These are phyloP conservation scores for Adelognathus sp. DNA, from an alignment of 2,888 invertebrate species.

Conservation along the genomic window DNA sequence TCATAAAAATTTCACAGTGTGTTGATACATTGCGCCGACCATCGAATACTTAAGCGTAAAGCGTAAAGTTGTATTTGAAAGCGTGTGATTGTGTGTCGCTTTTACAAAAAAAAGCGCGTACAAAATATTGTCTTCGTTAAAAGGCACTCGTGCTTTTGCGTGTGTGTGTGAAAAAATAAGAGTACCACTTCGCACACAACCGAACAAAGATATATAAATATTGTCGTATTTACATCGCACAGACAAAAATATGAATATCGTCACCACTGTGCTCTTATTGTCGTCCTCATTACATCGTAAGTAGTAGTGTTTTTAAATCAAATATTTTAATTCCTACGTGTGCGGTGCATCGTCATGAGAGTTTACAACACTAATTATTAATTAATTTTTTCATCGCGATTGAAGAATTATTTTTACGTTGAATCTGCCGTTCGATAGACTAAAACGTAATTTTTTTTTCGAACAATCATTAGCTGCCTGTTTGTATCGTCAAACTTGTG, in stretches of 20 bases:
- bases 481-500: constrained; percentile 24
- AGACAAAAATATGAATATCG: constrained; percentile 53
- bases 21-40: constrained; percentile 24
- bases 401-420: not conserved
- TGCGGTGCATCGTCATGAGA: constrained; percentile 11
- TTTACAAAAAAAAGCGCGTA: constrained; percentile 32
- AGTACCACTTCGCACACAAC: constrained; percentile 21
- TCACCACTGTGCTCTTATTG: not conserved
- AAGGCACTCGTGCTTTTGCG: constrained; percentile 23
- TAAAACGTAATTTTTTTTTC: not conserved
- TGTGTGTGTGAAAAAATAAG: constrained; percentile 19
- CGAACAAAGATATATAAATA: constrained; percentile 58
- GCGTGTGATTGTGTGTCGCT: constrained; percentile 31
- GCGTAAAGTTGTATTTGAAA: constrained; percentile 40
- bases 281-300: not conserved
- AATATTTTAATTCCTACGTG: constrained; percentile 8
- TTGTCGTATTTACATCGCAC: constrained; percentile 50
- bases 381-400: constrained; percentile 14
- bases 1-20: constrained; percentile 41
- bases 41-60: constrained; percentile 43
- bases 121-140: constrained; percentile 20
- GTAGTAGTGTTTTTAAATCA: not conserved
- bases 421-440: not conserved
- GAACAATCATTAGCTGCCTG: constrained; percentile 39
- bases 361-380: constrained; percentile 16